Conservation (phyloP, 2,113 vertebrate species). For the Oenanthe melanoleuca region DNA sequence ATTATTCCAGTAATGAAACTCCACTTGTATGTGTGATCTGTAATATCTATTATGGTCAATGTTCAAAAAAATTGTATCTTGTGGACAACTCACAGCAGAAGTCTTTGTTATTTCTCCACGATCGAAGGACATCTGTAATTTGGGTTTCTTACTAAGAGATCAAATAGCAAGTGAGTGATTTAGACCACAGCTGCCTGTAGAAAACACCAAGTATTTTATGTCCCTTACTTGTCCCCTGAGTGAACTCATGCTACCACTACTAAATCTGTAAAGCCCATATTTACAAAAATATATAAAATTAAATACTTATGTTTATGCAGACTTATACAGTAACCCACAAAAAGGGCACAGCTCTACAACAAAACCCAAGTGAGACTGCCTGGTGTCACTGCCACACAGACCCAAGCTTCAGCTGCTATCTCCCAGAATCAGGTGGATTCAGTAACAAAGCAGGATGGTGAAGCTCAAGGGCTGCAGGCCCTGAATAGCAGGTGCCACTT, state of each 20-base stretch:
- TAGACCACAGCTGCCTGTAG: not conserved
- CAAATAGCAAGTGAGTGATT: not conserved
- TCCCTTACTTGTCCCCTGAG: not conserved
- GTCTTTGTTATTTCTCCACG: not conserved
- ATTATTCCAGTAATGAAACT: not conserved
- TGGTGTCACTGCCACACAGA: not conserved
- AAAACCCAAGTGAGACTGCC: not conserved
- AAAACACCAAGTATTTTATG: not conserved
- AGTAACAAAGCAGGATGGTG: accelerated
- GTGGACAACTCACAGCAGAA: not conserved
- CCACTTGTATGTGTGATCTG: not conserved
- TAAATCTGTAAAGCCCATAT: not conserved
- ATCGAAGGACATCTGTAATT: not conserved
- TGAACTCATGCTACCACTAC: not conserved
- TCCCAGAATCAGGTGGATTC: not conserved
- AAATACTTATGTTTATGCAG: not conserved
- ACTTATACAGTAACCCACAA: not conserved
- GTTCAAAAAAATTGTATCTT: not conserved
- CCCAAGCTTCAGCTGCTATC: not conserved
- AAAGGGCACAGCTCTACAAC: not conserved
- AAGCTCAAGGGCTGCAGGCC: not conserved
- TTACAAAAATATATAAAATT: not conserved
- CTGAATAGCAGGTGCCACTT: not conserved
- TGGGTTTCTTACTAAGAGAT: not conserved
- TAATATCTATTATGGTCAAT: not conserved